phyloP scores from a whole-genome alignment of 2,797 vertebrate genomes.

The Leontocebus nigricollis region DNA sequence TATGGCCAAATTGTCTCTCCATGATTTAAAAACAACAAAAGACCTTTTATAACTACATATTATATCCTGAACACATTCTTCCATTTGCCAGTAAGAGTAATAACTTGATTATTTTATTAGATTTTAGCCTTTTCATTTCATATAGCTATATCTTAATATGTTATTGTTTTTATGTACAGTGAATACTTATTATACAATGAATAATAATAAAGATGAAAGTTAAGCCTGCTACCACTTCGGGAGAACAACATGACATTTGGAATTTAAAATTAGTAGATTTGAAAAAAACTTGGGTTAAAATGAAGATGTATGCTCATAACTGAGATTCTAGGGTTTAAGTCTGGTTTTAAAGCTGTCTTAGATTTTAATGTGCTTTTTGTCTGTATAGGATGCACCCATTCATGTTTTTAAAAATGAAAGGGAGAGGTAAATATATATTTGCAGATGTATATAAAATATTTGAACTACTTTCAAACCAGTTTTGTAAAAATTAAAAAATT shows the following conservation, averaged over 20 bases:
- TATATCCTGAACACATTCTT: neutral
- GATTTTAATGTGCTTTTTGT: neutral
- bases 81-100: neutral
- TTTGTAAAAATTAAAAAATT: neutral
- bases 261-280: neutral
- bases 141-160: neutral
- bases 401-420: constrained; percentile 13
- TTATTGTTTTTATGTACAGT: neutral
- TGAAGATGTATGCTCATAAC: neutral
- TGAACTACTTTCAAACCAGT: neutral
- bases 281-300: neutral
- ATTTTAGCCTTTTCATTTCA: neutral
- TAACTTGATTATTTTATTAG: neutral
- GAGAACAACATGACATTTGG: neutral
- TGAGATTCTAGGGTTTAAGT: neutral
- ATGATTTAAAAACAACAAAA: neutral
- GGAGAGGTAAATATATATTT: neutral
- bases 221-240: neutral
- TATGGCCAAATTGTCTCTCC: neutral
- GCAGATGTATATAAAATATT: neutral
- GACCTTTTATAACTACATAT: neutral
- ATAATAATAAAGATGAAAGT: neutral
- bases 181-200: neutral
- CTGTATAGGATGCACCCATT: neutral
- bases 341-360: constrained; percentile 1